These are phyloP conservation scores for Hirudo medicinalis DNA, from an alignment of 1,140 invertebrate genomes.

Conservation along the genomic window DNA sequence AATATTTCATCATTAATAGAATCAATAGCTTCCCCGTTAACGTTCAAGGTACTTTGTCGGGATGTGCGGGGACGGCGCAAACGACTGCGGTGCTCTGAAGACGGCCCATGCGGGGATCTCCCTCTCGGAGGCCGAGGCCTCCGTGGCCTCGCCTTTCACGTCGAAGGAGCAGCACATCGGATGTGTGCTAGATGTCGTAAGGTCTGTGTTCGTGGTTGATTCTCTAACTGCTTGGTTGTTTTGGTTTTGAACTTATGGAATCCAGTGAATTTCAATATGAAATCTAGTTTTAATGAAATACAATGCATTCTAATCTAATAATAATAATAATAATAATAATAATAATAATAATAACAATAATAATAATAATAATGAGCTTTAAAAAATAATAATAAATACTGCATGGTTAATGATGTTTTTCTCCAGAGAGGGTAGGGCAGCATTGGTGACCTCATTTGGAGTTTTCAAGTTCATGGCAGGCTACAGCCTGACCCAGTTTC, in stretches of 20 bases:
- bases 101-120: slow-evolving; percentile 90
- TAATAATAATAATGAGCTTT: background rate
- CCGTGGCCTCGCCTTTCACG: slow-evolving; percentile 92
- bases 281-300: background rate
- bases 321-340: slow-evolving; percentile 9
- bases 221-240: too few relatives aligned
- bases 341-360: slow-evolving; percentile 10
- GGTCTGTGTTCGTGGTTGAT: slow-evolving; percentile 27
- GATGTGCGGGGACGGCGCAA: slow-evolving; percentile 96
- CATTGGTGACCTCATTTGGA: slow-evolving; percentile 41
- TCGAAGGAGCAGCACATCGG: slow-evolving; percentile 72
- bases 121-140: slow-evolving; percentile 84
- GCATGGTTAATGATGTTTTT: background rate
- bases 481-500: slow-evolving; percentile 84
- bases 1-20: too few relatives aligned
- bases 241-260: too few relatives aligned
- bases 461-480: slow-evolving; percentile 97
- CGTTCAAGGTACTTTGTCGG: slow-evolving; percentile 53
- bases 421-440: slow-evolving; percentile 38
- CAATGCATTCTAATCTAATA: too few relatives aligned
- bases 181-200: slow-evolving; percentile 72
- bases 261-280: too few relatives aligned
- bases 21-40: too few relatives aligned
- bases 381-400: background rate
- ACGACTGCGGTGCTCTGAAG: slow-evolving; percentile 88